A percentile compares a stretch with the other conserved stretches of the same genome.
phyloP scores from a whole-genome alignment of 1,140 invertebrate genomes.

The Lordiphosa clarofinis region DNA sequence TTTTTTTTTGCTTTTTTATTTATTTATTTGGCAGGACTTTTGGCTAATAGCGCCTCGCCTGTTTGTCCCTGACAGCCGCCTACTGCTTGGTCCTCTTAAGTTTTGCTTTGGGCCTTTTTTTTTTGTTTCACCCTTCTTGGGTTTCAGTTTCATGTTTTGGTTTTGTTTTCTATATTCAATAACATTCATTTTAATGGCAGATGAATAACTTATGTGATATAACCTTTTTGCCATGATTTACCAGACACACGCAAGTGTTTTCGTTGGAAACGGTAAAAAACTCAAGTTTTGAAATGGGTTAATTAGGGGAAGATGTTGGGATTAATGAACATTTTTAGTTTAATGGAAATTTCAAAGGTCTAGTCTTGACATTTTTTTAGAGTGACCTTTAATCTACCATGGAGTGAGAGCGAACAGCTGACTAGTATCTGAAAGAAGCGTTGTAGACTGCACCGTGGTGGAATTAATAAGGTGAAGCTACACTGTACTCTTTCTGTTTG shows the following conservation, averaged over 20 bases:
- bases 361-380: too few relatives aligned
- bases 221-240: conserved; percentile 3
- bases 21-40: conserved; percentile 60
- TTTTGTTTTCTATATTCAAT: background rate
- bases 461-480: too few relatives aligned
- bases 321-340: too few relatives aligned
- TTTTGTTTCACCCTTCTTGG: background rate
- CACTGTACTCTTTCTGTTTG: too few relatives aligned
- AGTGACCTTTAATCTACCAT: too few relatives aligned
- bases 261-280: background rate
- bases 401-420: too few relatives aligned
- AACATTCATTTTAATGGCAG: conserved; percentile 11
- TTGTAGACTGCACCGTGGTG: too few relatives aligned
- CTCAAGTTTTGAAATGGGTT: too few relatives aligned
- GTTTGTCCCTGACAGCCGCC: conserved; percentile 25
- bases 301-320: too few relatives aligned
- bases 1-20: conserved; percentile 32
- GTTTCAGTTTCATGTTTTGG: conserved; percentile 1
- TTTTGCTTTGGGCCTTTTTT: background rate
- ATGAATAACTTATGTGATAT: conserved; percentile 10
- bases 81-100: conserved; percentile 46
- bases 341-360: too few relatives aligned
- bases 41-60: conserved; percentile 52
- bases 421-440: too few relatives aligned
- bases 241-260: conserved; percentile 4